Conservation (phyloP, 1,140 invertebrate species). For the Euura saliciscinereae region DNA sequence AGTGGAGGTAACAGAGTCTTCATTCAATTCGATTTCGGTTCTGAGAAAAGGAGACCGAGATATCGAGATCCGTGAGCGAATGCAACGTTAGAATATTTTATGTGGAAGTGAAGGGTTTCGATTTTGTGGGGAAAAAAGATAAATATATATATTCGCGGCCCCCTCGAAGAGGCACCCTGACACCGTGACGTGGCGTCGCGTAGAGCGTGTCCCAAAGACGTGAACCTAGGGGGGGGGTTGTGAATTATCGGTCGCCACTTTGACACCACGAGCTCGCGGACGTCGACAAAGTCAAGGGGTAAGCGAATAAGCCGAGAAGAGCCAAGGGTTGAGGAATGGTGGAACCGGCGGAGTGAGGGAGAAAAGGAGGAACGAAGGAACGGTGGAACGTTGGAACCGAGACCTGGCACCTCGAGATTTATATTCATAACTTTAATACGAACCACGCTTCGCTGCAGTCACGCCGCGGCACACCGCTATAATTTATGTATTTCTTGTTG, state of each 20-base stretch:
- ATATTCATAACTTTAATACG: slow-evolving; percentile 55
- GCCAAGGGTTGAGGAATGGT: neutral
- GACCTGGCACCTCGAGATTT: slow-evolving; percentile 40
- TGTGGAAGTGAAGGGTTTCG: neutral
- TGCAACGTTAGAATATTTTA: neutral
- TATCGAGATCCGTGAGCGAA: neutral
- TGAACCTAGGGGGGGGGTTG: neutral
- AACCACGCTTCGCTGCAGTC: slow-evolving; percentile 41
- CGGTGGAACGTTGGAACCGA: slow-evolving; percentile 6
- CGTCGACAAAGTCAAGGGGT: neutral
- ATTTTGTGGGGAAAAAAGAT: neutral
- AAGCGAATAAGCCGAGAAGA: slow-evolving; percentile 1
- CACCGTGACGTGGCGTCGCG: neutral
- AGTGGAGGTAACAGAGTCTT: neutral
- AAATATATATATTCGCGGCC: neutral
- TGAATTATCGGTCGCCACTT: slow-evolving; percentile 2
- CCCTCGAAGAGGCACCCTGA: neutral
- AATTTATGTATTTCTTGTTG: slow-evolving; percentile 20
- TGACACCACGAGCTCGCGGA: slow-evolving; percentile 4
- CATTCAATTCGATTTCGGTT: neutral
- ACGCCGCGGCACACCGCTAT: slow-evolving; percentile 30
- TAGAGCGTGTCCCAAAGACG: neutral
- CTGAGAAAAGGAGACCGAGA: neutral
- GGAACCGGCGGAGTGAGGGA: slow-evolving; percentile 12
- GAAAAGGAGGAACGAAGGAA: neutral